Percentiles rank a stretch among this genome's conserved stretches.
These are phyloP conservation scores for Fabriciana adippe DNA, from an alignment of 2,888 invertebrate genomes.

Conservation along the genomic window DNA sequence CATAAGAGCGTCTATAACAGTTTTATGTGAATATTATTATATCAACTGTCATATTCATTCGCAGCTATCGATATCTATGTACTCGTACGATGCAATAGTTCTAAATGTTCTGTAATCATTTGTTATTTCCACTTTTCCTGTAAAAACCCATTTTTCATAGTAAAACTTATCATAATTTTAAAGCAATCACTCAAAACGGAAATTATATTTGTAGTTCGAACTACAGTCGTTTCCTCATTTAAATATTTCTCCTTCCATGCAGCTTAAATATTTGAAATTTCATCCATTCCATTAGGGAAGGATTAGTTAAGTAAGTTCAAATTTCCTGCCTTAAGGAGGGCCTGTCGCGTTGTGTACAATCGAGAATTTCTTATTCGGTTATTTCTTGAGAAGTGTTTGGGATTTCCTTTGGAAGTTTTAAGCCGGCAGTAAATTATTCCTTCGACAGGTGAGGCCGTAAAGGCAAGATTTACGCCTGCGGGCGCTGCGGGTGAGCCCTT, in stretches of 20 bases:
- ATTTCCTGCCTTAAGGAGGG: slow-evolving; percentile 58
- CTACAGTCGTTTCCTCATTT: neutral
- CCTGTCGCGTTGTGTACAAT: slow-evolving; percentile 55
- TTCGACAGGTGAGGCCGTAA: slow-evolving; percentile 81
- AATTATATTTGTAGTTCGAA: neutral
- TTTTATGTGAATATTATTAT: slow-evolving; percentile 39
- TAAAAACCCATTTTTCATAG: neutral
- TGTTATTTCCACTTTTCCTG: too few relatives aligned
- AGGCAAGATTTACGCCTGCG: slow-evolving; percentile 79
- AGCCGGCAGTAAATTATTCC: slow-evolving; percentile 81
- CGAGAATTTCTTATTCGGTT: slow-evolving; percentile 78
- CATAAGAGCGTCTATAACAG: slow-evolving; percentile 42
- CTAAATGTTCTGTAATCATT: neutral
- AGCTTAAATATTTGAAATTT: slow-evolving; percentile 45
- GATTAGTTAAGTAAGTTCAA: slow-evolving; percentile 58
- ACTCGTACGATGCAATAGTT: neutral
- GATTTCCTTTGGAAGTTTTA: slow-evolving; percentile 80
- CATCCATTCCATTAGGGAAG: slow-evolving; percentile 66
- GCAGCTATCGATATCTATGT: slow-evolving; percentile 12
- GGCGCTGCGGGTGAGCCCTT: slow-evolving; percentile 69
- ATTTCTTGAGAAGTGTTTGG: slow-evolving; percentile 80
- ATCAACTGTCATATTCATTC: slow-evolving; percentile 21
- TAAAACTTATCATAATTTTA: slow-evolving; percentile 4
- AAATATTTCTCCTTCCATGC: slow-evolving; percentile 2
- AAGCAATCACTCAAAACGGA: neutral